Percentiles rank a stretch among this genome's conserved stretches.
Conservation (phyloP, 1,140 invertebrate genomes). For the Tenebrio molitor region DNA sequence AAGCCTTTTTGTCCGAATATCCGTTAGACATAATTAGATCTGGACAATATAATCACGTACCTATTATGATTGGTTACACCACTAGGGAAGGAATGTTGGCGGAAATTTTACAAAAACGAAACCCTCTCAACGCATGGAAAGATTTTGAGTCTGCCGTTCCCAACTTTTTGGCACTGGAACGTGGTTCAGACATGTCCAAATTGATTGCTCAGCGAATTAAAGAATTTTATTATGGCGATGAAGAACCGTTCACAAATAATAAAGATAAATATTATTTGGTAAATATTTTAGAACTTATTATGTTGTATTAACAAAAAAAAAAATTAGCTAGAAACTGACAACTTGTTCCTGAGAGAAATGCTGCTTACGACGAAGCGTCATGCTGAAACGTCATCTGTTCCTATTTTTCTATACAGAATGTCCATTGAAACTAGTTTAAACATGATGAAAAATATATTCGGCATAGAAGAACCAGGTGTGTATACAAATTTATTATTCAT, state of each 20-base stretch:
- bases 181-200: constrained; percentile 64
- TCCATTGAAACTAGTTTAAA: constrained; percentile 62
- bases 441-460: neutral
- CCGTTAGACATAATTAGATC: constrained; percentile 65
- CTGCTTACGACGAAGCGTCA: constrained; percentile 52
- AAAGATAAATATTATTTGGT: constrained; percentile 53
- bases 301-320: neutral
- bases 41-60: constrained; percentile 66
- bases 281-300: constrained; percentile 14
- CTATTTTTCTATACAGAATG: constrained; percentile 70
- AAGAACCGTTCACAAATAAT: constrained; percentile 59
- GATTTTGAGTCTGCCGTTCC: constrained; percentile 41
- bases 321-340: constrained; percentile 55
- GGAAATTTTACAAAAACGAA: neutral
- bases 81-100: constrained; percentile 65
- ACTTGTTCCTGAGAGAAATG: constrained; percentile 49
- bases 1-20: constrained; percentile 62
- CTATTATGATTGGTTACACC: constrained; percentile 66
- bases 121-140: neutral
- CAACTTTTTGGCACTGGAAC: constrained; percentile 56
- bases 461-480: constrained; percentile 1
- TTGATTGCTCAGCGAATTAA: constrained; percentile 63
- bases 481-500: constrained; percentile 47
- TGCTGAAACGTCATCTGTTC: constrained; percentile 58
- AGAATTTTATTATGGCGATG: constrained; percentile 36